Evolutionary conservation across 30 jellyfish, hydroid and myxozoan species (phyloP).

Genomic region (Sanderia malayensis): DNA sequence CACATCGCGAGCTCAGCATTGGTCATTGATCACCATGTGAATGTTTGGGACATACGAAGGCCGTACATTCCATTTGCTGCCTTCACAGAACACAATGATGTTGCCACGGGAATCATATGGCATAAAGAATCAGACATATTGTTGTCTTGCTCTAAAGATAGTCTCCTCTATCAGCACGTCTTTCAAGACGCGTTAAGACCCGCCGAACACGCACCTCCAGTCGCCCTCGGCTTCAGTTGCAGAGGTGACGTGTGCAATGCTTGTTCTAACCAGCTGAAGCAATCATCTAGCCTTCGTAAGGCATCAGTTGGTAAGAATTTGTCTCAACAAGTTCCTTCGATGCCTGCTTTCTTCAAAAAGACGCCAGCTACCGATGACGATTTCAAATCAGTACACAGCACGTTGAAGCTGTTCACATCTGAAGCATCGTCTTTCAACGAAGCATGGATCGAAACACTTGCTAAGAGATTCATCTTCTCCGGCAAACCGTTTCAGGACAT

Average conservation of each 20-base stretch:
- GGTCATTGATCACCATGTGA: constrained; percentile 85
- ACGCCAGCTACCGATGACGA: constrained; percentile 62
- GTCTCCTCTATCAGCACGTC: constrained; percentile 72
- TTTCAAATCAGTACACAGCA: constrained; percentile 72
- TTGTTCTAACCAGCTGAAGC: constrained; percentile 50
- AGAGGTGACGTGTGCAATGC: constrained; percentile 83
- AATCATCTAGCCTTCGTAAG: constrained; percentile 20
- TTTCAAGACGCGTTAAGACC: constrained; percentile 90
- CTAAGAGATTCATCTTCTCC: constrained; percentile 21
- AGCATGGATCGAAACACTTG: constrained; percentile 22
- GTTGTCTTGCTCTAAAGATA: constrained; percentile 87
- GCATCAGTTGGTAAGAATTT: constrained; percentile 16
- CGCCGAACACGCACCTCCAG: constrained; percentile 95
- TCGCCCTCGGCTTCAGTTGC: constrained; percentile 91
- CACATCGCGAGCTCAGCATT: constrained; percentile 97
- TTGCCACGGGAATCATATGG: constrained; percentile 94
- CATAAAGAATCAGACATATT: constrained; percentile 84
- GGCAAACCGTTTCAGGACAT: constrained; percentile 50
- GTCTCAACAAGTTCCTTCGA: constrained; percentile 35
- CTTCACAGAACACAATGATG: constrained; percentile 83
- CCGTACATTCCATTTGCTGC: constrained; percentile 97
- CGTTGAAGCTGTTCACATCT: constrained; percentile 53
- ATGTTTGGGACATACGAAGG: constrained; percentile 93
- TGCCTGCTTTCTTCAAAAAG: constrained; percentile 68
- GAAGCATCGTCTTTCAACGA: constrained; percentile 28